Base-by-base conservation (phyloP, 2,113 vertebrate species). In the Dasypus novemcinctus region DNA sequence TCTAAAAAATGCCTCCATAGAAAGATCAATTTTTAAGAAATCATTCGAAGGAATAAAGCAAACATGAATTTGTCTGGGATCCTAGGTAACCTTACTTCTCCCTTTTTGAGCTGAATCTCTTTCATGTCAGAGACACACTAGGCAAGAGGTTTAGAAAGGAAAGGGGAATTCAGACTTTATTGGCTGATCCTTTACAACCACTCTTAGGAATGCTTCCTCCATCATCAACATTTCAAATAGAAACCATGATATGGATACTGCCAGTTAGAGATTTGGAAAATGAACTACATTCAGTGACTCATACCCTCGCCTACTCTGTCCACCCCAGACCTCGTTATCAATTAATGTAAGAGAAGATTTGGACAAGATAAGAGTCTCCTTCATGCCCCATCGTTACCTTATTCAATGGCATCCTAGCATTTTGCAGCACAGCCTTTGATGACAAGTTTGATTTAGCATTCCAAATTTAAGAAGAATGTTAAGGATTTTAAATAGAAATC, bases 11-110 rank as follows among this genome's bases (percentile, higher is more conserved):
- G 63, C 85, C 63, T 94, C 91, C 74, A 87, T 71, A 83, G 64
- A 83, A 95, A 97, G 87, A 71, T 95, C 92, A 97, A 0, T 83
- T 90, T 96, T 97, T 75, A 86, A 69, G 14, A 71, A 64, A 94
- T 7, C 13, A 41, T 76, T 80, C n/a, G 79, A 88, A 6, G 27
- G 74, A 90, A 95, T 68, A 71, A 52, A 27, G 10, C 85, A 96
- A 89, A 12, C 57, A 83, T 96, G 88, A 68, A 49, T 57, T 84
- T 63, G 6, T 43, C 71, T n/a, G 94, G 72, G n/a, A 79, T 90
- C 90, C 83, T 96, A 93, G 82, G 68, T 86, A 93, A 96, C 76
- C 93, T 93, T 78, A 83, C 25, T 84, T 89, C 1, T 0, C 59
- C 69, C 86, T 52, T 93, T 94, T 12, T 74, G 90, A 79, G 72